A percentile compares a stretch with the other conserved stretches of the same genome.
These are phyloP conservation scores for Epizoanthus fatuus DNA, from an alignment of 92 coral and sea anemone genomes.

Conservation along the genomic window DNA sequence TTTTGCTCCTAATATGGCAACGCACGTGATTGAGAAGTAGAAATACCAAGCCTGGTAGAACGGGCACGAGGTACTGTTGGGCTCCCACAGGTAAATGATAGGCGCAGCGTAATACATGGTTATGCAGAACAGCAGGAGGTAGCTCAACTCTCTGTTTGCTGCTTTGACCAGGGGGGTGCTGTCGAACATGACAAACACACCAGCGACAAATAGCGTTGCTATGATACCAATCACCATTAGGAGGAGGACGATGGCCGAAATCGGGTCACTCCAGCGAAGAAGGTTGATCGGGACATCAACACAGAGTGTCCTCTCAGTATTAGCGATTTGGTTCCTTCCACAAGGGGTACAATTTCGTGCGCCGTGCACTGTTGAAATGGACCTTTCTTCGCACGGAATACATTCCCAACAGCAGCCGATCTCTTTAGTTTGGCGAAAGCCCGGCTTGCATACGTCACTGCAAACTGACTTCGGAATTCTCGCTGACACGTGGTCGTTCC, in stretches of 20 bases:
- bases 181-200: slow-evolving; percentile 55
- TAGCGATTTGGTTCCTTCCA: slow-evolving; percentile 69
- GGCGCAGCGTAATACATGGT: slow-evolving; percentile 82
- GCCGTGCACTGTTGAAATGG: slow-evolving; percentile 56
- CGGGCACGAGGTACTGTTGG: slow-evolving; percentile 66
- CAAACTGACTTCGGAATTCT: slow-evolving; percentile 81
- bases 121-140: slow-evolving; percentile 75
- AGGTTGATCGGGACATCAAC: slow-evolving; percentile 66
- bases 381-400: slow-evolving; percentile 66
- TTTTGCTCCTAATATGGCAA: slow-evolving; percentile 83
- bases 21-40: slow-evolving; percentile 75
- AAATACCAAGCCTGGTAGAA: slow-evolving; percentile 80
- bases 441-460: slow-evolving; percentile 76
- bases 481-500: slow-evolving; percentile 69
- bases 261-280: slow-evolving; percentile 64
- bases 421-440: slow-evolving; percentile 77
- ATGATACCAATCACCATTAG: slow-evolving; percentile 63
- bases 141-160: slow-evolving; percentile 84
- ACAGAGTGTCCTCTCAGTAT: slow-evolving; percentile 67
- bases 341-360: slow-evolving; percentile 80
- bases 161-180: slow-evolving; percentile 82
- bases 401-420: slow-evolving; percentile 90
- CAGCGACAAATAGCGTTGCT: slow-evolving; percentile 53
- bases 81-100: slow-evolving; percentile 72
- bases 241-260: slow-evolving; percentile 50